Evolutionary conservation across 64 coral and sea anemone species (phyloP), one percentile per base, ranked within the genome.

Genomic region (Stichodactyla mertensii): DNA sequence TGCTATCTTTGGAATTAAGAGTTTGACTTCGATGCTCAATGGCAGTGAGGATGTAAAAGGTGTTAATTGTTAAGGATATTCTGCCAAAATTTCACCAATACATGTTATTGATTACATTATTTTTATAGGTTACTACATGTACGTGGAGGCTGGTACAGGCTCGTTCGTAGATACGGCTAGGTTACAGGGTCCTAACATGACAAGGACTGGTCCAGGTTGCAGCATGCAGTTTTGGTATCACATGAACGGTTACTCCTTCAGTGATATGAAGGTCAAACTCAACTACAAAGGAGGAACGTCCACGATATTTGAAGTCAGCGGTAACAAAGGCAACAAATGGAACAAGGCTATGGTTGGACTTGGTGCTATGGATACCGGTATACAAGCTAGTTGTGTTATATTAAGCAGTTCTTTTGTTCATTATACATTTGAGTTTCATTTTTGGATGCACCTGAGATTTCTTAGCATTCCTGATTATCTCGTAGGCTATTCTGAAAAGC

Each of bases 201-300:
- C 90, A 7, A 91, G 83, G 71, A 91, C 97, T 18, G 93, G 93
- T 54, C 61, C 90, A 6, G 83, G 88, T 4, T 99, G 97, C 28
- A 78, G 78, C 16, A 57, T 99, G 55, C 62, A 86, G 5, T 99
- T 99, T 77, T 99, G 91, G 69, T 99, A 99, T 51, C 97, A 99
- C 51, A 69, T 99, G 88, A 95, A 95, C n/a, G 86, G 88, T 19
- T 52, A 52, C n/a, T 27, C 79, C 66, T 88, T 89, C 18, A 84
- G 89, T 55, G 45, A 19, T 0, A 62, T 97, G 64, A 61, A 64
- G n/a, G 53, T 97, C 4, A 92, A 90, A 23, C 91, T 97, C 6
- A 86, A 71, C 15, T 87, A 93, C 88, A 97, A 97, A 51, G 94
- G 94, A 82, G 77, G 79, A 52, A 88, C 86, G 54, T 88, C 91